Evolutionary conservation across 1,140 invertebrate genomes (phyloP).

Genomic region (fruit fly (Drosophila melanogaster)): Release_6_plus_ISO1_MT NT_033779.5:19197001-19197500

Average conservation of each 20-base stretch:
- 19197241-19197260: background rate
- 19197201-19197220: conserved; percentile 74
- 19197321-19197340: conserved; percentile 4
- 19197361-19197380: conserved; percentile 71
- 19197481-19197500: conserved; percentile 31
- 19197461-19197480: conserved; percentile 71
- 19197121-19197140: conserved; percentile 37
- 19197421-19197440: conserved; percentile 46
- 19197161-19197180: conserved; percentile 53
- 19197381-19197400: conserved; percentile 67
- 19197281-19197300: conserved; percentile 17
- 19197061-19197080: conserved; percentile 83
- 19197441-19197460: conserved; percentile 77
- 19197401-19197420: conserved; percentile 15
- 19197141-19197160: conserved; percentile 11
- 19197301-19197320: background rate
- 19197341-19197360: conserved; percentile 30
- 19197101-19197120: conserved; percentile 30
- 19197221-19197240: conserved; percentile 9
- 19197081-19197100: conserved; percentile 82
- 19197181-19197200: conserved; percentile 53
- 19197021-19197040: conserved; percentile 14
- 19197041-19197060: conserved; percentile 74
- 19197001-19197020: conserved; percentile 6
- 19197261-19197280: background rate